Evolutionary conservation across 1,140 invertebrate genomes (phyloP).

Genomic region (Monomorium pharaonis): DNA sequence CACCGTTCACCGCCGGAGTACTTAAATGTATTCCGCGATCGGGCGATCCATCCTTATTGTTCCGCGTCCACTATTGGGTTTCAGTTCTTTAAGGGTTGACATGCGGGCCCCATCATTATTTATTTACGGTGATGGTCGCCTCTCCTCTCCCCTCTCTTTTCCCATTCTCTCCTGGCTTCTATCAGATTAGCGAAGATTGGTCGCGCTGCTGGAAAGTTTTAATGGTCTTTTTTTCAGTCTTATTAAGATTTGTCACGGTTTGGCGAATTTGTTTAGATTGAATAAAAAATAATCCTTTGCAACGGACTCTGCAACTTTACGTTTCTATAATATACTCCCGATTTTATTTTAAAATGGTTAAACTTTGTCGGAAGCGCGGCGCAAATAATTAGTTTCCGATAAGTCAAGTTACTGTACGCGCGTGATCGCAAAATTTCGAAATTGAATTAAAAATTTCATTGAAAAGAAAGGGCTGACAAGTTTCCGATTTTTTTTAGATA

Average conservation of each 20-base stretch:
- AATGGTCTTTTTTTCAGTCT: not conserved
- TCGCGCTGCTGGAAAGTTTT: not conserved
- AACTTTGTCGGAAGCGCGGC: not conserved
- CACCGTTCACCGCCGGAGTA: not conserved
- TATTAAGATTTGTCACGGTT: conserved; percentile 2
- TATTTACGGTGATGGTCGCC: conserved; percentile 32
- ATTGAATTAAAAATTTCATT: conserved; percentile 18
- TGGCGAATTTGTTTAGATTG: not conserved
- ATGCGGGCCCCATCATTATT: not conserved
- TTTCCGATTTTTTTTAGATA: not conserved
- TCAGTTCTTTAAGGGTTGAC: not conserved
- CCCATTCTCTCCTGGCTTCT: not conserved
- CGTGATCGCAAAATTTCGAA: not conserved
- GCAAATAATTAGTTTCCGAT: conserved; percentile 4
- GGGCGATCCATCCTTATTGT: conserved; percentile 42
- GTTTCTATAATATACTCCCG: not conserved
- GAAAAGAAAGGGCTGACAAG: not conserved
- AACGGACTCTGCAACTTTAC: not conserved
- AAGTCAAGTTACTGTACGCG: not conserved
- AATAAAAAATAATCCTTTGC: not conserved
- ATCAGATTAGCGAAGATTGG: conserved; percentile 7
- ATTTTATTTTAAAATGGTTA: not conserved
- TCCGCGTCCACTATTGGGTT: conserved; percentile 3
- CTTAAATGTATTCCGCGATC: conserved; percentile 39
- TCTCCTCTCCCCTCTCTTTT: too few species aligned